phyloP scores from a whole-genome alignment of 2,797 vertebrate species.

The Dicrostonyx torquatus region DNA sequence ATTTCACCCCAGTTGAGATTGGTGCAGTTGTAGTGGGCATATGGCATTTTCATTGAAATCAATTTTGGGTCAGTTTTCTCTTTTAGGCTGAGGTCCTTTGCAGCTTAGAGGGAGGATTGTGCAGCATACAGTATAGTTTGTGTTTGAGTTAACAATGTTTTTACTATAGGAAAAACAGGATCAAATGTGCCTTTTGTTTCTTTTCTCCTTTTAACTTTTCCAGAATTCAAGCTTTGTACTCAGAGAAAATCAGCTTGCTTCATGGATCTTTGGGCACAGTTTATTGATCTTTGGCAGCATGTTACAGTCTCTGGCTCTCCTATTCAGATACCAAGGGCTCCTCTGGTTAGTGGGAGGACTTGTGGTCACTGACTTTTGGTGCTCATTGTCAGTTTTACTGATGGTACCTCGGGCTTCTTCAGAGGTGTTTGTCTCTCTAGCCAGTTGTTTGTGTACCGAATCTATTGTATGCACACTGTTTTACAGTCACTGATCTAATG shows the following conservation, averaged over 20 bases:
- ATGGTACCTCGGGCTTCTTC: not conserved
- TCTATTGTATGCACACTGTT: not conserved
- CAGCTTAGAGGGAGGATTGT: not conserved
- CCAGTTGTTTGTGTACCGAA: not conserved
- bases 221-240: constrained; percentile 40
- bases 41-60: not conserved
- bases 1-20: not conserved
- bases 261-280: constrained; percentile 29
- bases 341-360: not conserved
- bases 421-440: not conserved
- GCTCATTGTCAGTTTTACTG: not conserved
- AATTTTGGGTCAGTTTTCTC: constrained; percentile 3
- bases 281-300: not conserved
- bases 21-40: not conserved
- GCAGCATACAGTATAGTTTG: not conserved
- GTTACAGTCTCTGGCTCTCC: not conserved
- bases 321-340: not conserved
- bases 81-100: constrained; percentile 43
- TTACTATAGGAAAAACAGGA: constrained; percentile 28
- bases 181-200: not conserved
- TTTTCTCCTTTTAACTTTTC: constrained; percentile 42
- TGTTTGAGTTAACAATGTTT: constrained; percentile 19
- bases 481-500: not conserved
- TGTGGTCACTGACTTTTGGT: constrained; percentile 23
- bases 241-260: constrained; percentile 65